Base-by-base conservation (phyloP, 2,797 vertebrate species). In the Hybognathus amarus region DNA sequence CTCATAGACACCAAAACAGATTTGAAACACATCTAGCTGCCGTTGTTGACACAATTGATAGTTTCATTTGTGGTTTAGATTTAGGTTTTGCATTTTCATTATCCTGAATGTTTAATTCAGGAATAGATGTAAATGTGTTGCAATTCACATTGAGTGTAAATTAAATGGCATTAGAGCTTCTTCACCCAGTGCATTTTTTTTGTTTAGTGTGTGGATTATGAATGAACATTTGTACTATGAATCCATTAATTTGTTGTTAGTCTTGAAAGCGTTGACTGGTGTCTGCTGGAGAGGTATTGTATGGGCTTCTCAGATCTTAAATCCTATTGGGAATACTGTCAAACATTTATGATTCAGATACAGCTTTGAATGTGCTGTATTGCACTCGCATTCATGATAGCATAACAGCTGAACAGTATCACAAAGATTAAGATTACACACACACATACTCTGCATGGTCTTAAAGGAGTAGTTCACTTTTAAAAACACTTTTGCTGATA, bases 201-300 rank as follows among this genome's bases (percentile, higher is more conserved):
- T 18, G 42, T 73, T 47, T 52, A 50, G 17, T 20, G 5, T 50
- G 8, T 50, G 38, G 54, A 42, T 61, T 42, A 15, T 52, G 56
- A 77, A 24, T 52, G 13, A 52, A 24, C 30, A 52, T 77, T 77
- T 61, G 54, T 20, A 20, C 22, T 54, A 24, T 24, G 20, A 59
- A 76, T 18, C 13, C 13, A 76, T 61, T 4, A 76, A 40, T 11
- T 71, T 36, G 80, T 78, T 67, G 22, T 83, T 84, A 77, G 78
- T 75, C 52, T 77, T 69, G 42, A 59, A 33, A 76, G 77, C 10
- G 40, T 50, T 5, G 81, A 50, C 69, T 70, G 47, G 67, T 80
- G 81, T 80, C 82, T 79, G 67, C n/a, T 67, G 52, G 83, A 27
- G 22, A 38, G 67, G 77, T 76, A 24, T n/a, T 24, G 54, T 12